phyloP scores from a whole-genome alignment of 2,888 invertebrate genomes.

The Agrilus biguttatus region DNA sequence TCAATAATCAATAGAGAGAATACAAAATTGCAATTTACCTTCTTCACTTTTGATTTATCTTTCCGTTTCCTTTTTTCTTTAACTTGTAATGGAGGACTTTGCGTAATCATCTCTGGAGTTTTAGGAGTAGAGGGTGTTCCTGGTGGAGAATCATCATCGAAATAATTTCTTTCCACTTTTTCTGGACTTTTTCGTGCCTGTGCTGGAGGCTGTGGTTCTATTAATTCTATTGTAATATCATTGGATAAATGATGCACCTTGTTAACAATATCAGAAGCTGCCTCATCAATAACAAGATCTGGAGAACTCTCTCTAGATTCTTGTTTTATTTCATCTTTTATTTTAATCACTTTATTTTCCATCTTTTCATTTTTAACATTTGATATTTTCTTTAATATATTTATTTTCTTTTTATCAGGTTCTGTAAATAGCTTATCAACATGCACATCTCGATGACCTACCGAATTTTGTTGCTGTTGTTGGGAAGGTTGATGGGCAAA shows the following conservation, averaged over 20 bases:
- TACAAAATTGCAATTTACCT: slow-evolving; percentile 9
- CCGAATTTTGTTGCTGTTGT: no score
- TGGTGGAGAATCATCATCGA: slow-evolving; percentile 38
- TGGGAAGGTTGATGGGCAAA: no score
- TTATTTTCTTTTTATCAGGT: slow-evolving; percentile 72
- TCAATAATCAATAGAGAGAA: neutral
- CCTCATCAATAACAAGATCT: slow-evolving; percentile 31
- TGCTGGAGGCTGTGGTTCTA: slow-evolving; percentile 14
- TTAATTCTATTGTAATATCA: slow-evolving; percentile 44
- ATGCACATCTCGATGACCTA: neutral
- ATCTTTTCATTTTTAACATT: slow-evolving; percentile 51
- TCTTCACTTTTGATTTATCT: slow-evolving; percentile 30
- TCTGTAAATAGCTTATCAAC: slow-evolving; percentile 54
- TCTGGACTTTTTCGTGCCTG: slow-evolving; percentile 23
- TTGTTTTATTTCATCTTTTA: slow-evolving; percentile 26
- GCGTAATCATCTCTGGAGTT: slow-evolving; percentile 42
- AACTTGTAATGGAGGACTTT: slow-evolving; percentile 41
- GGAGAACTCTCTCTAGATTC: slow-evolving; percentile 29
- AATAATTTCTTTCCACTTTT: slow-evolving; percentile 28
- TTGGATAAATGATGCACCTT: slow-evolving; percentile 22
- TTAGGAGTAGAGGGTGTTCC: slow-evolving; percentile 40
- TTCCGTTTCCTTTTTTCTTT: slow-evolving; percentile 41
- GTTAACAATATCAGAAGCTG: slow-evolving; percentile 18
- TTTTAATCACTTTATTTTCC: slow-evolving; percentile 24
- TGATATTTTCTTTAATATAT: slow-evolving; percentile 78